phyloP scores from a whole-genome alignment of 2,113 vertebrate species.

The Hypanus sabinus region DNA sequence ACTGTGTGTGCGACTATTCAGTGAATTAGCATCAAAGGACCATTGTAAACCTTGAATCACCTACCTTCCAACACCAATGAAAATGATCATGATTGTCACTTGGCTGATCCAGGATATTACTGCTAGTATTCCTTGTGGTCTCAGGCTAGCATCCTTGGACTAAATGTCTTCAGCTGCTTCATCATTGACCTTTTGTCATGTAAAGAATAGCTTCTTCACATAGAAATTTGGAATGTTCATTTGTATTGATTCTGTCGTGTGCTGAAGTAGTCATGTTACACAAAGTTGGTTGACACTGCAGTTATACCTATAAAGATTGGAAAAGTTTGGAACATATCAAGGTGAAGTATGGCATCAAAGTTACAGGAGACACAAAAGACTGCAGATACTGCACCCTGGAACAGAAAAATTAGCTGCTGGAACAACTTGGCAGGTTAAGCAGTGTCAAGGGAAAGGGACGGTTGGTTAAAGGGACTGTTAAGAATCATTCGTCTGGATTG shows the following conservation, averaged over 20 bases:
- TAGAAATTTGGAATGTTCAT: background rate
- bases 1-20: background rate
- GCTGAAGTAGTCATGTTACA: too few species aligned
- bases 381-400: too few species aligned
- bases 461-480: too few species aligned
- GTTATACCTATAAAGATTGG: too few species aligned
- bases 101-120: background rate
- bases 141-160: background rate
- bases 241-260: background rate
- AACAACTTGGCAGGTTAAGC: too few species aligned
- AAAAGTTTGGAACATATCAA: too few species aligned
- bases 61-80: background rate
- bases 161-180: background rate
- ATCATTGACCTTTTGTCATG: background rate
- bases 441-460: too few species aligned
- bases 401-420: too few species aligned
- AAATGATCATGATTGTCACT: background rate
- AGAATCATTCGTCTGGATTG: too few species aligned
- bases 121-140: background rate
- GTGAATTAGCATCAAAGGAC: background rate
- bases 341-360: too few species aligned
- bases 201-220: background rate
- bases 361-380: too few species aligned
- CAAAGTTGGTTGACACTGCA: too few species aligned
- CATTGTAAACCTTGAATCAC: background rate